Evolutionary conservation across 2,113 vertebrate genomes (phyloP).

Genomic region (Tringa solitaria): DNA sequence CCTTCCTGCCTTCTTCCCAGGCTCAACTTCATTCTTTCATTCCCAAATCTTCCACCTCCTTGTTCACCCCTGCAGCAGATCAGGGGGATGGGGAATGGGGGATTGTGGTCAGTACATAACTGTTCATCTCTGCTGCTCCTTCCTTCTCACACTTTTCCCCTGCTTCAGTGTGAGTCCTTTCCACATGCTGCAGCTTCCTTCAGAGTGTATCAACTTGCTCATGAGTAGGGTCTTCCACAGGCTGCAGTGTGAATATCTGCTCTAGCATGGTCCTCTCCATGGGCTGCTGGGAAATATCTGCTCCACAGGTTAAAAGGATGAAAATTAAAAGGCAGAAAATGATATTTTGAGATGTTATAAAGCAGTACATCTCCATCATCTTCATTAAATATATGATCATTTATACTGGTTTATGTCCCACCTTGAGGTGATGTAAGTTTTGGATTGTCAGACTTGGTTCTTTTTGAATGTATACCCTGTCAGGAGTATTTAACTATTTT

Average conservation of each 20-base stretch:
- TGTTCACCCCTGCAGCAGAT: accelerated
- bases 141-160: background rate
- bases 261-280: background rate
- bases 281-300: background rate
- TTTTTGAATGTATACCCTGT: background rate
- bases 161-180: background rate
- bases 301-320: background rate
- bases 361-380: background rate
- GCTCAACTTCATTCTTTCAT: background rate
- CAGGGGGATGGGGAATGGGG: background rate
- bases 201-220: background rate
- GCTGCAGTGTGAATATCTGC: background rate
- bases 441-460: background rate
- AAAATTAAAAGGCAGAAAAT: background rate
- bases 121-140: background rate
- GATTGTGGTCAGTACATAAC: background rate
- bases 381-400: background rate
- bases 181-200: background rate
- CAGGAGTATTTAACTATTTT: background rate
- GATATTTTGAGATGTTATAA: background rate
- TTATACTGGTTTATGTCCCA: background rate
- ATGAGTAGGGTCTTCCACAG: too few relatives aligned
- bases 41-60: background rate
- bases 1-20: accelerated
- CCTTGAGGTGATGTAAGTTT: background rate